phyloP scores from a whole-genome alignment of 2,797 vertebrate genomes.

The Sparus aurata region DNA sequence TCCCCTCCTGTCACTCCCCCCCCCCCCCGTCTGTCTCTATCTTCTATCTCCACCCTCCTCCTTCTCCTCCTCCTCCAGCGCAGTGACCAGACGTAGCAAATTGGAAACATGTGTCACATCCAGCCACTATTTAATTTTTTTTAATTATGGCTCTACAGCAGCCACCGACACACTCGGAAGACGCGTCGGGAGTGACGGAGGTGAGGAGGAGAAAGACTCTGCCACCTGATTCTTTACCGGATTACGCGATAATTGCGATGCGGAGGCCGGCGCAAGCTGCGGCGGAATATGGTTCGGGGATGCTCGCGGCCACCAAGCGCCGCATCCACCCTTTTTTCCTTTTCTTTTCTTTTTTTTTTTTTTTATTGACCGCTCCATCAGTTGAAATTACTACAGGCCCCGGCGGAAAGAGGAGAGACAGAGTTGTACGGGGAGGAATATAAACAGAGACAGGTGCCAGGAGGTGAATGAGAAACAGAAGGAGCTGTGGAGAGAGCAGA shows the following conservation, averaged over 20 bases:
- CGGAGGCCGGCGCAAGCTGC: neutral
- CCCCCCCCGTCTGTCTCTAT: conserved; percentile 61
- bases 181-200: conserved; percentile 62
- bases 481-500: conserved; percentile 33
- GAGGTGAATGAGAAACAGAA: conserved; percentile 63
- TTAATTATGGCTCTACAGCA: conserved; percentile 76
- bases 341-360: too few species aligned
- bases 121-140: too few species aligned
- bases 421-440: conserved; percentile 50
- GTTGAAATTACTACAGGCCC: conserved; percentile 25
- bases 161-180: conserved; percentile 50
- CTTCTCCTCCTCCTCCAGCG: conserved; percentile 8
- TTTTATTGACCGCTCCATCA: conserved; percentile 60
- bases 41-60: conserved; percentile 26
- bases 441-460: conserved; percentile 62
- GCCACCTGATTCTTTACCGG: conserved; percentile 4
- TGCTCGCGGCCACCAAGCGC: neutral
- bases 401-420: conserved; percentile 28
- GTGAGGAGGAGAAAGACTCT: conserved; percentile 15
- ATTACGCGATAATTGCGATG: neutral
- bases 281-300: conserved; percentile 23
- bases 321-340: conserved; percentile 35
- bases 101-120: conserved; percentile 86
- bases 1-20: conserved; percentile 46
- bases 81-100: conserved; percentile 78